A percentile compares a stretch with the other conserved stretches of the same genome.
phyloP scores from a whole-genome alignment of 2,797 vertebrate genomes.

The Scleropages formosus region DNA sequence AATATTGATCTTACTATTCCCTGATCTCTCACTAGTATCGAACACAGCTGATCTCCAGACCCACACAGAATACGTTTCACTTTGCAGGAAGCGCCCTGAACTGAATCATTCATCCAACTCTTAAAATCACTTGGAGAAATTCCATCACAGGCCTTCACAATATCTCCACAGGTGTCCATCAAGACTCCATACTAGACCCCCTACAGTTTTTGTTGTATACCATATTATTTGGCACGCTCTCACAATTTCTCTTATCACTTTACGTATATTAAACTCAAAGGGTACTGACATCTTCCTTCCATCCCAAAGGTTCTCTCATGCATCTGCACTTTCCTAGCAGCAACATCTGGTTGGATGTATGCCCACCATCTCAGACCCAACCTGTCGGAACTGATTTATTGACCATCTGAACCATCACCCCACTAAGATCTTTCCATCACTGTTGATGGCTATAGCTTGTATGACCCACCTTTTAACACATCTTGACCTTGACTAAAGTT shows the following conservation, averaged over 20 bases:
- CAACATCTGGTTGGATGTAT: slow-evolving; percentile 28
- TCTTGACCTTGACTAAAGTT: neutral
- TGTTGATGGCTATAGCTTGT: slow-evolving; percentile 15
- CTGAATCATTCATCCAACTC: neutral
- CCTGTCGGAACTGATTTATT: slow-evolving; percentile 30
- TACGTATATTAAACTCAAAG: slow-evolving; percentile 4
- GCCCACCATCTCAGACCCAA: slow-evolving; percentile 23
- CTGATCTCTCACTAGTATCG: neutral
- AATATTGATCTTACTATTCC: neutral
- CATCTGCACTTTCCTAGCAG: slow-evolving; percentile 22
- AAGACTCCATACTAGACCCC: neutral
- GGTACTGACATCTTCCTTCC: neutral
- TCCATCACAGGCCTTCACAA: neutral
- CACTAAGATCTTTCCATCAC: slow-evolving; percentile 28
- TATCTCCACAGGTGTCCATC: slow-evolving; percentile 11
- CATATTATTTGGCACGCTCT: slow-evolving; percentile 2
- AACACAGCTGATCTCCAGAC: neutral
- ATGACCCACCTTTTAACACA: slow-evolving; percentile 6
- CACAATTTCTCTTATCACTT: slow-evolving; percentile 1
- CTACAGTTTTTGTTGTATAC: neutral
- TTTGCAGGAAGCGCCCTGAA: neutral
- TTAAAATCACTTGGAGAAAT: neutral
- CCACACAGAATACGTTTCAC: neutral
- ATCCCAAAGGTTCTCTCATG: slow-evolving; percentile 20
- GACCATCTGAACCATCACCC: slow-evolving; percentile 16